phyloP scores from a whole-genome alignment of 2,888 invertebrate genomes.

The Sabellastarte sp. region DNA sequence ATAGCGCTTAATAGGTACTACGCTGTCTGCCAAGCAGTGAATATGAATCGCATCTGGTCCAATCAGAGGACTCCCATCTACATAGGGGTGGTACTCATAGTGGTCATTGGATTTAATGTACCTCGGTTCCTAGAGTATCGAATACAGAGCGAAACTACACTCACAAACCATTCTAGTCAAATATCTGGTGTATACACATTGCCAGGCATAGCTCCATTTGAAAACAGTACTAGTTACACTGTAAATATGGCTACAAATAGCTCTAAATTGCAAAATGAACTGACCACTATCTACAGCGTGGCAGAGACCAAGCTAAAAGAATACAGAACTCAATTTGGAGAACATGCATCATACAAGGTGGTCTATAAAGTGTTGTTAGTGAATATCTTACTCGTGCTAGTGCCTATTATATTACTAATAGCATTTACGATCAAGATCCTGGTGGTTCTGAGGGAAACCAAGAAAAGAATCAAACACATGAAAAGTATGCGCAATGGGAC shows the following conservation, averaged over 20 bases:
- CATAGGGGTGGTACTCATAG: constrained; percentile 19
- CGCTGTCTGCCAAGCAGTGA: constrained; percentile 32
- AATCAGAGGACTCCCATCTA: constrained; percentile 23
- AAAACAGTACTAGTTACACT: background rate
- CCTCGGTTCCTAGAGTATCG: constrained; percentile 33
- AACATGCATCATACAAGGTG: constrained; percentile 20
- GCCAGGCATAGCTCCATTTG: too few relatives aligned
- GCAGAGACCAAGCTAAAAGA: constrained; percentile 12
- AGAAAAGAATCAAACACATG: background rate
- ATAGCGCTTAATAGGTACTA: constrained; percentile 32
- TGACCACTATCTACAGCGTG: constrained; percentile 30
- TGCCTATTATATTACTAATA: constrained; percentile 25
- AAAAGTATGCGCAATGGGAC: background rate
- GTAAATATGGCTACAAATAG: too few relatives aligned
- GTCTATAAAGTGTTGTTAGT: constrained; percentile 31
- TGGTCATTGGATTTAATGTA: constrained; percentile 28
- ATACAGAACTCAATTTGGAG: constrained; percentile 25
- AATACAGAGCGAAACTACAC: constrained; percentile 11
- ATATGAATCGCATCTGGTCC: constrained; percentile 24
- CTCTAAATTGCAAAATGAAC: too few relatives aligned
- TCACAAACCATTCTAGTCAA: background rate
- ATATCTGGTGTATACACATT: too few relatives aligned
- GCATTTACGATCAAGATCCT: constrained; percentile 26
- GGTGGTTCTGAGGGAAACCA: constrained; percentile 10
- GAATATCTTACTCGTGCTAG: constrained; percentile 26